Base-by-base conservation (phyloP, 2,113 vertebrate species). In the Gambusia holbrooki region DNA sequence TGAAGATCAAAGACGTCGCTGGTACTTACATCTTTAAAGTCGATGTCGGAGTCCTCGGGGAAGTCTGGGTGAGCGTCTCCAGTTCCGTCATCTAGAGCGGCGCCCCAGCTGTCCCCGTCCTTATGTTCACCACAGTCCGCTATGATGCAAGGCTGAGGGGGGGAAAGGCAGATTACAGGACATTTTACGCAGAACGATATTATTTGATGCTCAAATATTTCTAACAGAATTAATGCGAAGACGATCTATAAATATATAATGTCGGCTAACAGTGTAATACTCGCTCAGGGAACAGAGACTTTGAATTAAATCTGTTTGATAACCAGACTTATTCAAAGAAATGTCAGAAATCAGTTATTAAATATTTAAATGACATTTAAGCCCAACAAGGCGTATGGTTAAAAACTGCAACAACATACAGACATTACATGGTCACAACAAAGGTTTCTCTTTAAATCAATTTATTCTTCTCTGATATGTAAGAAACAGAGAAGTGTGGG, bases 1-100 rank as follows among this genome's bases (percentile, higher is more conserved):
- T 74, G 61, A 80, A 74, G 73, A 82, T 84, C 77, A 81, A 66
- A 84, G 42, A 70, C n/a, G 29, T 37, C 19, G 19, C 65, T 7
- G 28, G 29, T 76, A 93, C 96, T 90, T 90, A 97, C 97, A 69
- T 99, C 96, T 92, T 95, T 97, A 75, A 98, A 95, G 88, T 98
- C 95, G 28, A 96, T 42, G 61, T 98, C 96, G 0, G 96, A 94
- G 85, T 99, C 98, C 83, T 99, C 97, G 0, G 97, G 97, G 90
- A 98, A 99, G 77, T 98, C 96, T 64, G 97, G 95, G 70, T 98
- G 88, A 81, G 79, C 70, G 79, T 99, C 97, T 25, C 97, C 97
- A 69, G 96, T 94, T 33, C 95, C 96, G 64, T 98, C 98, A 10
- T 76, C 88, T 0, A 94, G 90, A 33, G 89, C 83, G 11, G 91